Percentiles rank a stretch among this genome's conserved stretches.
Evolutionary conservation across 2,888 invertebrate species (phyloP).

Genomic region (Aquatica leii): DNA sequence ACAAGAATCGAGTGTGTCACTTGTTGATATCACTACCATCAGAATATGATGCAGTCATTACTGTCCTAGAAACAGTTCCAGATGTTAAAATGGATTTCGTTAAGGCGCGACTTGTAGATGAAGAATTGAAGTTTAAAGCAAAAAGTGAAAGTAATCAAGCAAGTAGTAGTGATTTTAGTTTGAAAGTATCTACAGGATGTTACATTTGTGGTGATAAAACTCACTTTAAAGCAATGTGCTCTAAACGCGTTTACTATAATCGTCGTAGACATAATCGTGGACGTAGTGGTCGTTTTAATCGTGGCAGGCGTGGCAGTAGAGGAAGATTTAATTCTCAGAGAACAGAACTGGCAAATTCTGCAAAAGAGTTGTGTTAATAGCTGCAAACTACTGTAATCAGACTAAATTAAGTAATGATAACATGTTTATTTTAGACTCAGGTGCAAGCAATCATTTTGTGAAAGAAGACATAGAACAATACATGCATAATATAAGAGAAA

Average conservation of each 20-base stretch:
- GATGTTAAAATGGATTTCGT: slow-evolving; percentile 43
- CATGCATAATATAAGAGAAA: neutral
- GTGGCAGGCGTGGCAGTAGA: neutral
- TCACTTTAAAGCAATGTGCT: neutral
- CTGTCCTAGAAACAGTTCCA: slow-evolving; percentile 42
- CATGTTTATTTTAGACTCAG: neutral
- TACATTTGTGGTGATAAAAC: neutral
- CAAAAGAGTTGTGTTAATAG: too few species aligned
- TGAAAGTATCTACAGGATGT: slow-evolving; percentile 16
- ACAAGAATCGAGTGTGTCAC: slow-evolving; percentile 41
- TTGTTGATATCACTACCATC: slow-evolving; percentile 38
- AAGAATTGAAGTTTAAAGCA: slow-evolving; percentile 25
- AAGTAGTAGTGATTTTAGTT: neutral
- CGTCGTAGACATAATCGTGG: neutral
- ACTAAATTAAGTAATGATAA: neutral
- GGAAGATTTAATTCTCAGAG: too few species aligned
- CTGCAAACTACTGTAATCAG: too few species aligned
- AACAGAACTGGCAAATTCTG: neutral
- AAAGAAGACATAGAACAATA: neutral
- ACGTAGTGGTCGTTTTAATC: too few species aligned
- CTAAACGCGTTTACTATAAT: neutral
- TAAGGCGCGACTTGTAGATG: slow-evolving; percentile 38
- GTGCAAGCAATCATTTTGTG: slow-evolving; percentile 13
- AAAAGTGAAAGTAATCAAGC: neutral
- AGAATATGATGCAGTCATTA: slow-evolving; percentile 42